phyloP scores from a whole-genome alignment of 2,113 vertebrate species.

The Calonectris borealis region DNA sequence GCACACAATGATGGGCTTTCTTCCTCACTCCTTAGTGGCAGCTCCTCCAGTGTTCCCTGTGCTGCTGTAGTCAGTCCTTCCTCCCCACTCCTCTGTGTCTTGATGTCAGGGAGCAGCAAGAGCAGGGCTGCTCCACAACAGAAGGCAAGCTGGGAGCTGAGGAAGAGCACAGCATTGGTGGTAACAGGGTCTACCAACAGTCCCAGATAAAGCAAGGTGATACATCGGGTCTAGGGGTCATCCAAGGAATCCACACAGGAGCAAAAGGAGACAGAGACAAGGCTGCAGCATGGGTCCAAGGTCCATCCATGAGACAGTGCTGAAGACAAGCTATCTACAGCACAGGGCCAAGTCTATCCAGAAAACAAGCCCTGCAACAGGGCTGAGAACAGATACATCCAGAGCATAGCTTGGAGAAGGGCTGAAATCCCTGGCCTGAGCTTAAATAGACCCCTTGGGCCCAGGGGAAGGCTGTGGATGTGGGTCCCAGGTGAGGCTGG shows the following conservation, averaged over 20 bases:
- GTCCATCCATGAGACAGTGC: background rate
- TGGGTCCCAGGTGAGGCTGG: background rate
- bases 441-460: background rate
- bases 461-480: background rate
- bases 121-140: background rate
- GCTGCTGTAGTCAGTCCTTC: background rate
- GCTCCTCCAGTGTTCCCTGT: background rate
- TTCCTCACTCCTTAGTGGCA: background rate
- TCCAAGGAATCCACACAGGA: background rate
- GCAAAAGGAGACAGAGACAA: background rate
- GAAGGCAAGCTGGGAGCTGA: background rate
- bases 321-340: background rate
- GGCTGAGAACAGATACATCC: accelerated
- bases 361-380: background rate
- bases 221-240: background rate
- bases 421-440: accelerated
- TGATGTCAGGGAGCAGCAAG: background rate
- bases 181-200: background rate
- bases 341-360: accelerated
- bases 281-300: background rate
- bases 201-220: background rate
- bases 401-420: accelerated
- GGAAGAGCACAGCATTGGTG: background rate
- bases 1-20: background rate
- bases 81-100: background rate